phyloP scores from a whole-genome alignment of 2,113 vertebrate genomes.

The Tupaia tana region DNA sequence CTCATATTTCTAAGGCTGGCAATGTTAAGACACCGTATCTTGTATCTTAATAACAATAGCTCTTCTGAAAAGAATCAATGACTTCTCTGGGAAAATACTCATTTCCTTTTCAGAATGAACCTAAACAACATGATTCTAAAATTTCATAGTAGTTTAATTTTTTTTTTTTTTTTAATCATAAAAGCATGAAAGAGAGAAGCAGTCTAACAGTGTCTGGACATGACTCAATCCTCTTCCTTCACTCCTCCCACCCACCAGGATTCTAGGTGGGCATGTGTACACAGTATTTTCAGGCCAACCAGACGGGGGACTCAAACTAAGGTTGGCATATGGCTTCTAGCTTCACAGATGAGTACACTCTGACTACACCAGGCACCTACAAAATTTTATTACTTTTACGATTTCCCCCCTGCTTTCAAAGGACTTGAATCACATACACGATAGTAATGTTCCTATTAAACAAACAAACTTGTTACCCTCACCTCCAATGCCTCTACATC shows the following conservation, averaged over 20 bases:
- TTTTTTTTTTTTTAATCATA: not conserved
- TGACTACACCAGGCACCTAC: too few relatives aligned
- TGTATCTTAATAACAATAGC: not conserved
- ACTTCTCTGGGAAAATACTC: not conserved
- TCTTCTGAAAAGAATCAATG: slow-evolving; percentile 45
- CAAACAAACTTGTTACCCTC: slow-evolving; percentile 9
- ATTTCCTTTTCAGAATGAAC: slow-evolving; percentile 3
- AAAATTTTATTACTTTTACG: too few relatives aligned
- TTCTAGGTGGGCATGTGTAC: too few relatives aligned
- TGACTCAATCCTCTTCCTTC: too few relatives aligned
- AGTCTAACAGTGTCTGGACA: too few relatives aligned
- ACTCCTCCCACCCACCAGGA: too few relatives aligned
- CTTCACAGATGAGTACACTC: too few relatives aligned
- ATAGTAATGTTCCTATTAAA: not conserved
- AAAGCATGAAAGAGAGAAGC: too few relatives aligned
- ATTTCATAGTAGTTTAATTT: not conserved
- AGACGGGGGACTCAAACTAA: too few relatives aligned
- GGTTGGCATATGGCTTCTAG: too few relatives aligned
- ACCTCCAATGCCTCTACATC: not conserved
- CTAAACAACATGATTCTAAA: slow-evolving; percentile 25
- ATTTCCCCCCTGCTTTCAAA: not conserved
- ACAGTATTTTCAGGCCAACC: too few relatives aligned
- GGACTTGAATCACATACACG: not conserved
- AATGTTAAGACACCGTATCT: not conserved
- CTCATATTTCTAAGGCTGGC: slow-evolving; percentile 19